Evolutionary conservation across 2,797 vertebrate genomes (phyloP).

Genomic region (Psittacula echo): DNA sequence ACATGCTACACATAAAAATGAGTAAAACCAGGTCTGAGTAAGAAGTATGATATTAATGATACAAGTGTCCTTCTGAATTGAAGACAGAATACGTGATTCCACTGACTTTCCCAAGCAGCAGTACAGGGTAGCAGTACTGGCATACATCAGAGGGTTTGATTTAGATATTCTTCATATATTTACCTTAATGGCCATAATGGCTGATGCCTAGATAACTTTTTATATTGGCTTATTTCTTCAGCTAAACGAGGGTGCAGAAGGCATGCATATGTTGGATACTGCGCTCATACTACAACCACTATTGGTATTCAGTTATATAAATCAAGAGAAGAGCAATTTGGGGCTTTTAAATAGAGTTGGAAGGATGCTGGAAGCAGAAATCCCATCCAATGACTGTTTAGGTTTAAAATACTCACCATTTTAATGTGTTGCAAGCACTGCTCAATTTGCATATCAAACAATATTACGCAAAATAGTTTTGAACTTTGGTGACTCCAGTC

Average conservation of each 20-base stretch:
- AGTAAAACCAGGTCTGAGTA: not conserved
- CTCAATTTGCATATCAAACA: not conserved
- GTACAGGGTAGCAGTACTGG: not conserved
- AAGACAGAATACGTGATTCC: fast-evolving
- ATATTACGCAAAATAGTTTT: not conserved
- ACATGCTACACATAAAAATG: fast-evolving
- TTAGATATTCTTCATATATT: not conserved
- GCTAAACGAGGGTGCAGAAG: not conserved
- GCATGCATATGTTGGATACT: too few species aligned
- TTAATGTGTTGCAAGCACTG: not conserved
- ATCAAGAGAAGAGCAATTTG: not conserved
- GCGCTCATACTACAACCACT: not conserved
- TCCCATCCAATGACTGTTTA: not conserved
- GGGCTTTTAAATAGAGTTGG: not conserved
- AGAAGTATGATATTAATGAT: not conserved
- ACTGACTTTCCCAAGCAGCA: not conserved
- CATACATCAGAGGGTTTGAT: not conserved
- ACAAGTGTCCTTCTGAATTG: fast-evolving
- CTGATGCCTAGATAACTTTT: not conserved
- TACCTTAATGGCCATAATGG: not conserved
- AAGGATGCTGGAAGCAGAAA: not conserved
- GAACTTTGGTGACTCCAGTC: not conserved
- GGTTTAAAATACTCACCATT: not conserved
- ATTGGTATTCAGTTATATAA: not conserved
- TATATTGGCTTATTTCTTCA: not conserved